Percentiles rank a stretch among this genome's conserved stretches.
phyloP scores from a whole-genome alignment of 1,140 invertebrate species.

The Tetramorium alpestre region DNA sequence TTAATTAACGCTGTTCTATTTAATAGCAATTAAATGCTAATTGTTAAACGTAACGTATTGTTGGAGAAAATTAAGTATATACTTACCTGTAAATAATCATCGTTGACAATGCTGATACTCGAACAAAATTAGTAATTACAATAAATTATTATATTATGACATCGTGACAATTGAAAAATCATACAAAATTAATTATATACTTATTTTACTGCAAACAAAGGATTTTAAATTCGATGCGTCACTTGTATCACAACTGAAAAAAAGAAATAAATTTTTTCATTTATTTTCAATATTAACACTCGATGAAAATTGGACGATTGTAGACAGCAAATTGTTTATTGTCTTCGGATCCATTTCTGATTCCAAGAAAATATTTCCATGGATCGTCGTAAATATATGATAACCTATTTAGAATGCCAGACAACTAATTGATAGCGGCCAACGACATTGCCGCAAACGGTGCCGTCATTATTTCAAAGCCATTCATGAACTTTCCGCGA shows the following conservation, averaged over 20 bases:
- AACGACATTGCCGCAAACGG: not conserved
- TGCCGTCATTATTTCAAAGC: not conserved
- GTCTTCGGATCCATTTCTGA: not conserved
- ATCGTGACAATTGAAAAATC: not conserved
- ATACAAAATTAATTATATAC: not conserved
- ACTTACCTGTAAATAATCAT: not conserved
- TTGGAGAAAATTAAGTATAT: not conserved
- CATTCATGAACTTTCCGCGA: not conserved
- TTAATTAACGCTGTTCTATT: not conserved
- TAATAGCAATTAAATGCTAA: not conserved
- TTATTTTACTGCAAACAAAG: not conserved
- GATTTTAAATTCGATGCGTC: not conserved
- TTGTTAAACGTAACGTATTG: not conserved
- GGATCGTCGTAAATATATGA: not conserved
- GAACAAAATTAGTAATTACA: not conserved
- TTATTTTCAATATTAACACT: constrained; percentile 2
- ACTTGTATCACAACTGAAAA: not conserved
- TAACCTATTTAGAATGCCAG: constrained; percentile 5
- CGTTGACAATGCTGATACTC: not conserved
- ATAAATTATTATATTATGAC: not conserved
- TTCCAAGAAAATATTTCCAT: not conserved
- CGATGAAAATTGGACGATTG: not conserved
- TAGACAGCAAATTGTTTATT: not conserved
- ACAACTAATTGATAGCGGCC: constrained; percentile 31
- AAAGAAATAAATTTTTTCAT: not conserved